Evolutionary conservation across 2,113 vertebrate genomes (phyloP).

Genomic region (Hyla sarda): DNA sequence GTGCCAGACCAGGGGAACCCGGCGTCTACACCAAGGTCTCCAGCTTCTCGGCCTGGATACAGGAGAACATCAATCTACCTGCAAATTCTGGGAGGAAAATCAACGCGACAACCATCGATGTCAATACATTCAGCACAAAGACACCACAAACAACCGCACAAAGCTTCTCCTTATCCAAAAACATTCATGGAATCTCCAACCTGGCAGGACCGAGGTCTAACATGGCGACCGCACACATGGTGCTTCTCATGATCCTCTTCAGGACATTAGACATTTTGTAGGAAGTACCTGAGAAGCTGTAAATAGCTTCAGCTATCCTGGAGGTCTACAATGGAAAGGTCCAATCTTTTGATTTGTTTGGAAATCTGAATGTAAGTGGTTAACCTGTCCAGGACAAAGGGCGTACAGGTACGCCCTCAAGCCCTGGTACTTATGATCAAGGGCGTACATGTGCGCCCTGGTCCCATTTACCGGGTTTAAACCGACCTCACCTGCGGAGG

Average conservation of each 20-base stretch:
- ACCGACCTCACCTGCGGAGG: too few species aligned
- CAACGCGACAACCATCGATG: neutral
- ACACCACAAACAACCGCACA: neutral
- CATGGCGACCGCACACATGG: neutral
- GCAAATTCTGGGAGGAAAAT: neutral
- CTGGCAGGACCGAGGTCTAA: neutral
- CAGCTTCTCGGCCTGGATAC: conserved; percentile 56
- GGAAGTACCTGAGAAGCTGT: neutral
- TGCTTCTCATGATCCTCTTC: neutral
- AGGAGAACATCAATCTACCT: neutral
- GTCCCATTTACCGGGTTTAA: too few species aligned
- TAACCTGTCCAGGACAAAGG: too few species aligned
- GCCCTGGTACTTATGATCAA: too few species aligned
- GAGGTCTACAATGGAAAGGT: neutral
- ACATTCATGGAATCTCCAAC: neutral
- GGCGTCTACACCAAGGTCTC: conserved; percentile 61
- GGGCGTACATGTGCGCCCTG: too few species aligned
- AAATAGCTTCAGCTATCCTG: too few species aligned
- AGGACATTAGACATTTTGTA: conserved; percentile 9
- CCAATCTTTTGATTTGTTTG: too few species aligned
- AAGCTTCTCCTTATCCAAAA: neutral
- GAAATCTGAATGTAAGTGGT: neutral
- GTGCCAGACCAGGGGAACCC: conserved; percentile 22
- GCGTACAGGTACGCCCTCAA: too few species aligned
- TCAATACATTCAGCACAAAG: neutral